Base-by-base conservation (phyloP, 2,888 invertebrate species). In the Eupithecia vulgata region DNA sequence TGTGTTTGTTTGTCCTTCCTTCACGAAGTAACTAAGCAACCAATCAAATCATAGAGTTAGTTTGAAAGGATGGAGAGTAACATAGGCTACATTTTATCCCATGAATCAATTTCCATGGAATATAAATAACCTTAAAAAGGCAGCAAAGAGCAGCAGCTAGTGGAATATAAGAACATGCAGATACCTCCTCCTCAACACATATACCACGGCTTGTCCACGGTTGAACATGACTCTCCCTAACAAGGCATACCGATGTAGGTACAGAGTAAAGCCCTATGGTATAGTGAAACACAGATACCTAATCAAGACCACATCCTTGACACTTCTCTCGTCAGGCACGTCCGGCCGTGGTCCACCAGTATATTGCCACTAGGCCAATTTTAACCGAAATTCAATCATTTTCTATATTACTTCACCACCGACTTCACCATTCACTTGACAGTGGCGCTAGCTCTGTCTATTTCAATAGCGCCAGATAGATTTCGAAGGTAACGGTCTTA, bases 261-360 rank as follows among this genome's bases (percentile, higher is more conserved):
- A n/a, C 8, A 45, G 45, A 45, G 17, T n/a, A 52, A 21, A 52
- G 10, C 10, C 57, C 12, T 25, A 52, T 12, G 21, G 13, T 15
- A 70, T 66, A 75, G 70, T 76, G 64, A 68, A 74, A 71, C 68
- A 69, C 72, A 78, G 74, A 74, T 73, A 65, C 61, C 76, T 72
- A 79, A 76, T 76, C 80, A 85, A 86, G 84, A 83, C 82, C 73
- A 78, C 76, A 85, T 84, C 90, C 90, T 91, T 90, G 90, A 88
- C 89, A 87, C 88, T 79, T 76, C 77, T 64, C 66, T 72, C 62
- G 74, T 17, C 80, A 77, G 34, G 81, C 89, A 90, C 90, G 90
- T 89, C 82, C 81, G 79, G 75, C 77, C 80, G 74, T 79, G 81
- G 81, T 80, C 77, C 87, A 86, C 83, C 78, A 81, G 84, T 40